phyloP scores from a whole-genome alignment of 2,113 vertebrate species.

The Stegostoma tigrinum region DNA sequence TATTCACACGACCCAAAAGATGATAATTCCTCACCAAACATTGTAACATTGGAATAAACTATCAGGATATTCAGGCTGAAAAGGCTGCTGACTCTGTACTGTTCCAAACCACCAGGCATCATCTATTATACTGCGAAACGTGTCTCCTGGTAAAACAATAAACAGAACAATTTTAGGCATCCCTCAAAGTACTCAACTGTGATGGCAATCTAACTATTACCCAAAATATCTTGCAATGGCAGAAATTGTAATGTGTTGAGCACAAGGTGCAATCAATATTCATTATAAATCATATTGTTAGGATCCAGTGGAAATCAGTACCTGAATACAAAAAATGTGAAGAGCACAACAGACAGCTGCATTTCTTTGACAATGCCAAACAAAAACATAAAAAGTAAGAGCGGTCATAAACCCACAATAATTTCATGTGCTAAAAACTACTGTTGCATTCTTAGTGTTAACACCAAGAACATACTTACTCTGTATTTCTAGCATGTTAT shows the following conservation, averaged over 20 bases:
- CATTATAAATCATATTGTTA: neutral
- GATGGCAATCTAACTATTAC: neutral
- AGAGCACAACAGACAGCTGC: neutral
- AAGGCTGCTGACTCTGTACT: slow-evolving; percentile 90
- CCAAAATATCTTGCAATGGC: neutral
- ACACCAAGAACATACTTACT: neutral
- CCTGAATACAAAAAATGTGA: neutral
- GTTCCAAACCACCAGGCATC: slow-evolving; percentile 97
- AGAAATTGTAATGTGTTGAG: neutral
- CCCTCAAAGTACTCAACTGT: neutral
- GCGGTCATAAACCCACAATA: neutral
- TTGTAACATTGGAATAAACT: slow-evolving; percentile 96
- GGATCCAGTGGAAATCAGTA: neutral
- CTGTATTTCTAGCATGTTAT: neutral
- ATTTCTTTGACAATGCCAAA: neutral
- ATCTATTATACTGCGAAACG: slow-evolving; percentile 96
- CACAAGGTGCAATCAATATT: neutral
- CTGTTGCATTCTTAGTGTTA: neutral
- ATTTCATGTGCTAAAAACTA: neutral
- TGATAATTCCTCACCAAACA: slow-evolving; percentile 71
- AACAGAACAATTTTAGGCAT: neutral
- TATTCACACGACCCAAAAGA: neutral
- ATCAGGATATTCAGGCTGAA: slow-evolving; percentile 89
- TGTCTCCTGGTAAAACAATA: slow-evolving; percentile 62
- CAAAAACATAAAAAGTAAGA: neutral